Percentiles rank a stretch among this genome's conserved stretches.
Conservation (phyloP, 2,797 vertebrate genomes). For the Argya squamiceps region DNA sequence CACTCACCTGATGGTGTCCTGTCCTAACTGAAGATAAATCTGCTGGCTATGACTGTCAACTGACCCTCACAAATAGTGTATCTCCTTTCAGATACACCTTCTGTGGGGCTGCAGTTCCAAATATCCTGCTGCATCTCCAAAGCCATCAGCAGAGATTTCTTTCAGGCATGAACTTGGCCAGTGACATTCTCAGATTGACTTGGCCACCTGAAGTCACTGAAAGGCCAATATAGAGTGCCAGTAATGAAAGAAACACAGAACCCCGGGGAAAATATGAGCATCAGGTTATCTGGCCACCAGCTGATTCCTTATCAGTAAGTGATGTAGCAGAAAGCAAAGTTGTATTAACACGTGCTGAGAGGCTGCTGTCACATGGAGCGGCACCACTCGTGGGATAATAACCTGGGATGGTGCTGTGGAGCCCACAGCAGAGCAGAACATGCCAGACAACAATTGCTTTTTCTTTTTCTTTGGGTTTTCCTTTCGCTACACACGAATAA, state of each 20-base stretch:
- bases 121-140: neutral
- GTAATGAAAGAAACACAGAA: neutral
- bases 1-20: neutral
- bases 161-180: neutral
- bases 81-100: neutral
- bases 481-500: neutral
- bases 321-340: neutral
- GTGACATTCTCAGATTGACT: neutral
- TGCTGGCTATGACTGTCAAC: neutral
- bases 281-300: neutral
- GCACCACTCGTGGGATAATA: neutral
- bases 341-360: neutral
- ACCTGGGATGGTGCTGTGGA: neutral
- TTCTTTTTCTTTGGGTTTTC: neutral
- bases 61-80: neutral
- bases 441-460: neutral
- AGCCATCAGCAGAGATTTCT: neutral
- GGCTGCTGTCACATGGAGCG: neutral
- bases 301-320: constrained; percentile 20
- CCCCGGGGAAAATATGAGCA: neutral
- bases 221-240: neutral
- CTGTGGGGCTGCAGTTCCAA: neutral
- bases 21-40: neutral
- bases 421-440: neutral
- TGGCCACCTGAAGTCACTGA: neutral